phyloP scores from a whole-genome alignment of 1,140 invertebrate genomes.

The Drosophila navojoa region DNA sequence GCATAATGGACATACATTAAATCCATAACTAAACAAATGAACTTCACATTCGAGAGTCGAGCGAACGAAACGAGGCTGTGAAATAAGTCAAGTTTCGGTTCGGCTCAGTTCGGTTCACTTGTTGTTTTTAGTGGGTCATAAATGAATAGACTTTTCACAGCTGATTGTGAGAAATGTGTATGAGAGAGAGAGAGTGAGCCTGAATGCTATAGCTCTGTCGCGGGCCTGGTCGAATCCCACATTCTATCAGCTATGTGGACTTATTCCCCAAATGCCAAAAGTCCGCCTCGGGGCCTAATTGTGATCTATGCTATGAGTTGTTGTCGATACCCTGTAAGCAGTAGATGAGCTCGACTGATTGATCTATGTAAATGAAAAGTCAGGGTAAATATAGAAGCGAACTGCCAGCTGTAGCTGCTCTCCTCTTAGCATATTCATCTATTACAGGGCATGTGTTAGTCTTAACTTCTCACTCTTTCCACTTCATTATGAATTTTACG shows the following conservation, averaged over 20 bases:
- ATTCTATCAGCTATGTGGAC: conserved; percentile 2
- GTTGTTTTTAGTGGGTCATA: conserved; percentile 75
- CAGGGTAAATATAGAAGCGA: no score
- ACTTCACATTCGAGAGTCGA: conserved; percentile 32
- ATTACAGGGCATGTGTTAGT: conserved; percentile 7
- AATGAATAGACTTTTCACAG: conserved; percentile 80
- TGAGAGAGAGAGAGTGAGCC: conserved; percentile 48
- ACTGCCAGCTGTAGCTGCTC: no score
- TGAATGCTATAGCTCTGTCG: no score
- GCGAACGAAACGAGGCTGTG: conserved; percentile 43
- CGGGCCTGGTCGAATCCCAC: conserved; percentile 5
- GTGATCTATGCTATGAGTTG: conserved; percentile 24
- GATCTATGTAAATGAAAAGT: no score
- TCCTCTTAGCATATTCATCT: no score
- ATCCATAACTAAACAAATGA: conserved; percentile 66
- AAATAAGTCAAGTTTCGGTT: conserved; percentile 47
- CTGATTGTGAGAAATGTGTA: conserved; percentile 72
- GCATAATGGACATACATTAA: conserved; percentile 79
- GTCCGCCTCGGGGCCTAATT: conserved; percentile 32
- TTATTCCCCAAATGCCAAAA: background rate
- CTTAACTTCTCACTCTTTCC: no score
- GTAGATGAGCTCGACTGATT: background rate
- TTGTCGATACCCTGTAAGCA: conserved; percentile 6
- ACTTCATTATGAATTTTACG: conserved; percentile 19
- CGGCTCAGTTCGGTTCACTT: conserved; percentile 15